phyloP scores from a whole-genome alignment of 1,140 invertebrate species.

The Sweltsa coloradensis region DNA sequence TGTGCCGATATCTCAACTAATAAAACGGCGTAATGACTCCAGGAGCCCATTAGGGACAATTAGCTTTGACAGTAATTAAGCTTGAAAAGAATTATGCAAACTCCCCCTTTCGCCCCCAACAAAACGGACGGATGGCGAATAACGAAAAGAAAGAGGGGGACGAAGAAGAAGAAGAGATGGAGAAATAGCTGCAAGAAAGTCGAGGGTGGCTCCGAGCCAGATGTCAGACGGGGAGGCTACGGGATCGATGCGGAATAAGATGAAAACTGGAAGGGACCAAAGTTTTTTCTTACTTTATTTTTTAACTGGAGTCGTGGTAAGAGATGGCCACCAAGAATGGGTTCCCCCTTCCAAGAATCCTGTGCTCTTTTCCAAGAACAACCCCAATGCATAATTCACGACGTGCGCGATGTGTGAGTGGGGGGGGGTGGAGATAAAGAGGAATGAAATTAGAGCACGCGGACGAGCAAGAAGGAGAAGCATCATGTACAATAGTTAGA shows the following conservation, averaged over 20 bases:
- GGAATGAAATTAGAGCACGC: background rate
- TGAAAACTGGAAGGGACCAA: background rate
- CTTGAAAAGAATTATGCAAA: constrained; percentile 11
- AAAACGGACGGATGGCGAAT: background rate
- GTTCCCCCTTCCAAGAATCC: background rate
- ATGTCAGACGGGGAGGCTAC: background rate
- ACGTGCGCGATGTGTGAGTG: background rate
- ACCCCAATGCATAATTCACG: constrained; percentile 2
- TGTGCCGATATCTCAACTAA: too few relatives aligned
- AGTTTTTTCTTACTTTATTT: background rate
- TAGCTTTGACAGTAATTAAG: constrained; percentile 13
- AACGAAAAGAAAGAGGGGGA: background rate
- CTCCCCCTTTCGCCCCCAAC: background rate
- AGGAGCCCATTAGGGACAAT: constrained; percentile 5
- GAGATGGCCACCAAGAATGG: background rate
- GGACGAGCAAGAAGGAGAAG: background rate
- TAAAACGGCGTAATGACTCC: too few relatives aligned
- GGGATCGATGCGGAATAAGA: background rate
- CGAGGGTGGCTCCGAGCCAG: background rate
- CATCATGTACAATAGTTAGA: too few relatives aligned
- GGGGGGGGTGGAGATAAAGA: background rate
- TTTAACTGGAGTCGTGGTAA: background rate
- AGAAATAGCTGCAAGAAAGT: too few relatives aligned
- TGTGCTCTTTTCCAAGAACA: background rate
- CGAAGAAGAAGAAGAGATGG: background rate